Evolutionary conservation across 2,113 vertebrate genomes (phyloP), one percentile per base, ranked within the genome.

Genomic region (Lepidothrix coronata): DNA sequence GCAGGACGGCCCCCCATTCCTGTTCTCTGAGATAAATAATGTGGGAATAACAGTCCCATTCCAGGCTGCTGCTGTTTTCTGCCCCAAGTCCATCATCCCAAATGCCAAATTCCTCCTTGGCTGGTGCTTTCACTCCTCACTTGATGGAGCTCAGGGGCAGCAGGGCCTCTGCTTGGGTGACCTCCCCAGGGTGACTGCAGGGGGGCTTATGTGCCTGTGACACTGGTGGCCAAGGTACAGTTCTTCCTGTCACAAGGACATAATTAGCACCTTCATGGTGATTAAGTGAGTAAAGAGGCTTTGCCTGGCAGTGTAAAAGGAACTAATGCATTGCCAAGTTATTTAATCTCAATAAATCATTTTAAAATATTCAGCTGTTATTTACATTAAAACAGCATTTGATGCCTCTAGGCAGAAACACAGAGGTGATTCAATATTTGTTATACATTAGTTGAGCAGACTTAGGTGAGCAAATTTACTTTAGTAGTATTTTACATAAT

Each of bases 381-480:
- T 90, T 97, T 90, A 94, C 93, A 91, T 78, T 91, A 85, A 85
- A 88, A 65, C 57, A 83, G 37, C 43, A 74, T 41, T 88, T 91
- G 88, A 90, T 80, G 95, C 85, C 88, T 84, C 72, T 1, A 5
- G 82, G 85, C 28, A 48, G 88, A 86, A 83, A 27, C 2, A 1
- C 1, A 28, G 79, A 84, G 75, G 76, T 90, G 93, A 55, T 86
- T 94, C 95, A 96, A 94, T 96, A 96, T 96, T 92, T 92, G 95
- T 88, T 76, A 33, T 71, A 39, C 93, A 55, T 96, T 93, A 95
- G 87, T 87, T 91, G 72, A 81, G 86, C 57, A 68, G 80, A 81
- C 66, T 81, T 59, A 39, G 82, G 72, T 71, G 88, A 91, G 91
- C 88, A 94, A 91, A 95, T 91, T 93, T 83, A 90, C 51, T 90